Evolutionary conservation across 2,888 invertebrate genomes (phyloP), one percentile per base, ranked within the genome.

Genomic region (Physocephala rufipes): DNA sequence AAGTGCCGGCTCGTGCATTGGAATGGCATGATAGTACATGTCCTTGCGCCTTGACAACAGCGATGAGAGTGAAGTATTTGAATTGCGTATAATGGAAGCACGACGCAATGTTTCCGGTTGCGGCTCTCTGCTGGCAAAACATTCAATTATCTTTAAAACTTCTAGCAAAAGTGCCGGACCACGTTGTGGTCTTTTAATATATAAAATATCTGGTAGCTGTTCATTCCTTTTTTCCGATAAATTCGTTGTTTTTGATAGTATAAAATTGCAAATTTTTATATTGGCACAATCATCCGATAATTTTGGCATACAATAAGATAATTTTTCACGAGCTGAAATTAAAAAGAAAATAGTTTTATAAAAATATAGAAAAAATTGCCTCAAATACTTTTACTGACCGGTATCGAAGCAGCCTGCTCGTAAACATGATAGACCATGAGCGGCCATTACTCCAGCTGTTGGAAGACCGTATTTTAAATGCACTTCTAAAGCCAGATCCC

Each of bases 401-500:
- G 90, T 90, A 70, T 89, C 89, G 80, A 92, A 92, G 81, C 93
- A 91, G 0, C 95, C 95, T 0, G 93, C 92, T 78, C 91, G 91
- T 3, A 95, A 86, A 75, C 92, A 93, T 16, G 93, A 91, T 80
- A 95, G 91, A 0, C 96, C 96, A 94, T 96, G 95, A 0, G 94
- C 93, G 0, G 93, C 93, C 89, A 96, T 91, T 0, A 96, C 94
- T 53, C 94, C 92, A 79, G 88, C 88, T 55, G 90, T 89, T 21
- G 95, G 91, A 21, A 95, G 87, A 0, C 95, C 95, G 72, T 92
- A 92, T 86, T 96, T 96, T 0, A 95, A 93, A 1, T 95, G 95
- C 58, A 97, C 92, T 80, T 94, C 93, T 69, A 94, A 81, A 0
- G 94, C 96, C 55, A 96, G 84, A 71, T 91, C 89, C 93, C 95